Conservation (phyloP, 2,113 vertebrate species). For the Psittacula cyanocephala region DNA sequence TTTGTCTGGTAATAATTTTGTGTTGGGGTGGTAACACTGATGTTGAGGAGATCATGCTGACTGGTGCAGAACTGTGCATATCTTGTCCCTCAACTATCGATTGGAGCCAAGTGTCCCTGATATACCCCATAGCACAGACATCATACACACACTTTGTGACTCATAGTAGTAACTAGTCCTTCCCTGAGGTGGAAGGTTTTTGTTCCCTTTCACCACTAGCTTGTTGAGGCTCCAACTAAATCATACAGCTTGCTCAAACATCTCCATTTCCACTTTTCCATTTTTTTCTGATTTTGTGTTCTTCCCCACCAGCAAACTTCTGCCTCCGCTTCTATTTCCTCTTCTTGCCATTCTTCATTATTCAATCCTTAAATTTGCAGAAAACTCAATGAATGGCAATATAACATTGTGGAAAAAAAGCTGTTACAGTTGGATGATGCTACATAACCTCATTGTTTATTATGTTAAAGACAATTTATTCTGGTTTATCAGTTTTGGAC, state of each 20-base stretch:
- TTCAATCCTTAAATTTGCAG: conserved; percentile 8
- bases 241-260: background rate
- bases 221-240: background rate
- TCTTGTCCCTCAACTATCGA: background rate
- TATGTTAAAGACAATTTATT: conserved; percentile 3
- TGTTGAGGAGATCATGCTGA: background rate
- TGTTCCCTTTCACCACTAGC: background rate
- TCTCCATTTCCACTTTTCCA: background rate
- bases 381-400: conserved; percentile 6
- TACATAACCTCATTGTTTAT: background rate
- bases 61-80: background rate
- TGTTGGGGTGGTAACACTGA: background rate
- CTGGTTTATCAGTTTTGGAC: conserved; percentile 18
- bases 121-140: background rate
- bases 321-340: background rate
- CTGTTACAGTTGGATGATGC: background rate
- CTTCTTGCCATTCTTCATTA: background rate
- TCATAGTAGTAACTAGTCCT: background rate
- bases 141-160: background rate
- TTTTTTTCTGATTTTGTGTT: conserved; percentile 15
- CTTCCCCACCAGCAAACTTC: background rate
- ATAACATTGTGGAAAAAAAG: background rate
- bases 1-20: background rate
- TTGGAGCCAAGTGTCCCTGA: background rate
- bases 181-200: background rate